Evolutionary conservation across 2,113 vertebrate species (phyloP).

Genomic region (Eulemur rufifrons): DNA sequence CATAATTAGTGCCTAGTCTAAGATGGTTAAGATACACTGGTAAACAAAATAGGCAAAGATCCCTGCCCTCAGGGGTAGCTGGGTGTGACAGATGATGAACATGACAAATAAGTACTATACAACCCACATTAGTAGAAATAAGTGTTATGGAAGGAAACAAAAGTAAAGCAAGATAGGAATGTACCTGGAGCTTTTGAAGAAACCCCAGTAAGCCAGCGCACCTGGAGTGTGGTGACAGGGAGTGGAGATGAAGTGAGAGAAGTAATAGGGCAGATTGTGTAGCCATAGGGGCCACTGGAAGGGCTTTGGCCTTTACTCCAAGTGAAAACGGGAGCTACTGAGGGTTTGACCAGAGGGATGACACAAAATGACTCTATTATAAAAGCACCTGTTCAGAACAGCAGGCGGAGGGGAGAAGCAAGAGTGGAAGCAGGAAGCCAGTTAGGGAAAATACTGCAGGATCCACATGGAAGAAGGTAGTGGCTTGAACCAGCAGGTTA

Average conservation of each 20-base stretch:
- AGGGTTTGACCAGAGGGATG: neutral
- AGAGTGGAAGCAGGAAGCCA: neutral
- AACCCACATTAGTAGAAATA: neutral
- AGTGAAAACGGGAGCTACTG: neutral
- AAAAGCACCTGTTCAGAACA: neutral
- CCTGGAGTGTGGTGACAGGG: neutral
- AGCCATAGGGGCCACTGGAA: neutral
- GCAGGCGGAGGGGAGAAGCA: neutral
- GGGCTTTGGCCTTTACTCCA: neutral
- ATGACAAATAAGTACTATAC: neutral
- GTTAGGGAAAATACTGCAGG: neutral
- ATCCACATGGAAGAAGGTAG: neutral
- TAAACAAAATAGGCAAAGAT: slow-evolving; percentile 10
- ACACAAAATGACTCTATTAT: neutral
- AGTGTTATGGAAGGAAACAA: neutral
- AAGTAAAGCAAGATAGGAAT: neutral
- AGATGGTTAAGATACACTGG: neutral
- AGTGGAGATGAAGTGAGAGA: neutral
- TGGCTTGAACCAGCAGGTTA: neutral
- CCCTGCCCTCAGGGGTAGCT: neutral
- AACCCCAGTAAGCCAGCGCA: neutral
- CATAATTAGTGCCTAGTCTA: neutral
- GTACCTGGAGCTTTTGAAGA: neutral
- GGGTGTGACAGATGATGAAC: neutral
- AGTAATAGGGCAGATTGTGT: neutral